These are phyloP conservation scores for Lithosia quadra DNA, from an alignment of 2,888 invertebrate species.

Conservation along the genomic window DNA sequence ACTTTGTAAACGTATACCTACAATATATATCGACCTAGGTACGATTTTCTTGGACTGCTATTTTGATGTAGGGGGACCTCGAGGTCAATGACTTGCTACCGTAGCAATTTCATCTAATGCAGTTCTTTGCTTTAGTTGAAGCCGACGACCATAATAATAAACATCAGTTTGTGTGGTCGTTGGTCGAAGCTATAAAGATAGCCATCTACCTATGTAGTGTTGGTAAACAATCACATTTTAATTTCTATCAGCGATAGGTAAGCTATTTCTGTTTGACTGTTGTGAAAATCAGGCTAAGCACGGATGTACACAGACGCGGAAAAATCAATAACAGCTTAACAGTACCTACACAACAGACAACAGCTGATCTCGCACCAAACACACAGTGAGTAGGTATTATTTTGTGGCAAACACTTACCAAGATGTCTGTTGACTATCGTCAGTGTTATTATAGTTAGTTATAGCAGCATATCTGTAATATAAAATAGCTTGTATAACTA, in stretches of 20 bases:
- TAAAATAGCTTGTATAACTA: constrained; percentile 68
- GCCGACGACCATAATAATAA: too few species aligned
- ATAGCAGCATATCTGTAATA: constrained; percentile 84
- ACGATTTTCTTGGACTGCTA: neutral
- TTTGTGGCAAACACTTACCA: constrained; percentile 73
- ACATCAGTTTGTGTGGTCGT: too few species aligned
- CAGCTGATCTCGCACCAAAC: constrained; percentile 55
- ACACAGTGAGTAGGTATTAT: constrained; percentile 35
- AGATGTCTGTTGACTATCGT: constrained; percentile 73
- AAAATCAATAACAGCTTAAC: constrained; percentile 72
- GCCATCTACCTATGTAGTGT: neutral
- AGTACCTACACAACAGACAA: constrained; percentile 54
- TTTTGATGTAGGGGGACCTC: neutral
- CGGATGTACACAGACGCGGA: constrained; percentile 50
- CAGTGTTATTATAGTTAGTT: constrained; percentile 81
- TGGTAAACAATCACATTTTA: neutral
- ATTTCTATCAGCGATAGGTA: neutral
- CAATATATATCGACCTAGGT: too few species aligned
- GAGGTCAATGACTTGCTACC: constrained; percentile 1
- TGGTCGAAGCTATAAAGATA: too few species aligned
- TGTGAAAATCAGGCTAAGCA: constrained; percentile 54
- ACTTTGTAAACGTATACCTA: too few species aligned
- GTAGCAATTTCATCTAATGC: neutral
- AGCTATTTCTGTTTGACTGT: constrained; percentile 32
- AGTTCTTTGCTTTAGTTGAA: neutral